Percentiles rank a stretch among this genome's conserved stretches.
Evolutionary conservation across 2,888 invertebrate species (phyloP).

Genomic region (Eristalis intricaria): DNA sequence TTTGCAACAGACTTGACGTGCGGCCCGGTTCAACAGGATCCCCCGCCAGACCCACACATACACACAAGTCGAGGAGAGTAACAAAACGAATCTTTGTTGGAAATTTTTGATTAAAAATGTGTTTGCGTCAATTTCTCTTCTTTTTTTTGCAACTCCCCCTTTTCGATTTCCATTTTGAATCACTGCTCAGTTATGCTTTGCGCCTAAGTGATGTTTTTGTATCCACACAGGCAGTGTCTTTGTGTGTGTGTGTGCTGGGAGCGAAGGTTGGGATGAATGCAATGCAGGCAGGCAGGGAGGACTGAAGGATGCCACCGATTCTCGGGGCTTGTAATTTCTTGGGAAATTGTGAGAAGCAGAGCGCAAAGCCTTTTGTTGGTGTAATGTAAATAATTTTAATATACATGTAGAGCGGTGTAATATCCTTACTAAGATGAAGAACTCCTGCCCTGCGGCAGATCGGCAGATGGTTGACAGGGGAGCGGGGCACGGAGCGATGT

Average conservation of each 20-base stretch:
- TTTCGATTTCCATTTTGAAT: constrained; percentile 11
- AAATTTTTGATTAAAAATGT: constrained; percentile 69
- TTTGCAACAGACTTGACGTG: constrained; percentile 50
- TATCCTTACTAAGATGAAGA: constrained; percentile 16
- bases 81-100: constrained; percentile 59
- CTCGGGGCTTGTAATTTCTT: constrained; percentile 10
- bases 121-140: constrained; percentile 37
- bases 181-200: constrained; percentile 39
- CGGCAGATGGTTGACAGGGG: not conserved
- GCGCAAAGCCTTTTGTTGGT: constrained; percentile 36
- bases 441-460: constrained; percentile 8
- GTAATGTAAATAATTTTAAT: constrained; percentile 54
- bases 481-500: not conserved
- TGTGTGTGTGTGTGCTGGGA: not conserved
- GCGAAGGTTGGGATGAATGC: not conserved
- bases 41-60: not conserved
- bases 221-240: not conserved
- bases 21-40: constrained; percentile 2
- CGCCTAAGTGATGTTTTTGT: constrained; percentile 27
- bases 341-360: constrained; percentile 16
- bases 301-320: not conserved
- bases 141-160: too few relatives aligned
- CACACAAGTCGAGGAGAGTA: constrained; percentile 23
- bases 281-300: not conserved
- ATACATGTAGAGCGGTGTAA: constrained; percentile 33